Base-by-base conservation (phyloP, 1,140 invertebrate genomes). In the Cherax destructor region DNA sequence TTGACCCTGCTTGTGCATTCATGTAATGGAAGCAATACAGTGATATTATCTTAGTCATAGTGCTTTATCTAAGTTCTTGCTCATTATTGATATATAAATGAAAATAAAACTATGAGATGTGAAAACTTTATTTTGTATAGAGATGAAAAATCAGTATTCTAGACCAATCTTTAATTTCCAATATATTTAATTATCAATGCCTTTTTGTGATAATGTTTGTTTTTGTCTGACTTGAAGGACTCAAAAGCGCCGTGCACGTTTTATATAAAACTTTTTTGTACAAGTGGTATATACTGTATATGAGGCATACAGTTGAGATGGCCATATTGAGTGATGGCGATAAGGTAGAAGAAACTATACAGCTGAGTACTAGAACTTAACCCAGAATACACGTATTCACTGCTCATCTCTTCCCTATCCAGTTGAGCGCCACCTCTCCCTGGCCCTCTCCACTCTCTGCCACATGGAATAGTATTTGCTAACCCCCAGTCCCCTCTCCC, bases 21-120 rank as follows among this genome's bases (percentile, higher is more conserved):
- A 86, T 87, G 84, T 86, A 91, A 91, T 91, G 90, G 85, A 91
- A 91, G 90, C 90, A 91, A 91, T 91, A 91, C 90, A 91, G 90
- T 91, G 90, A 91, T 91, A 91, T 91, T 91, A 91, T 83, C 90
- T 91, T 91, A 91, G 90, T 91, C 90, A 91, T 91, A 91, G 90
- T 86, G 90, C 90, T 91, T 91, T 91, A 91, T 86, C 90, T 91
- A 91, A 91, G 90, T 91, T 91, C 85, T 91, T 91, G 90, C 90
- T 91, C 90, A 91, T 91, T 85, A 91, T 91, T 91, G 89, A 91
- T 91, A 91, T 91, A 91, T 88, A 79, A 80, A 85, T 77, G 83
- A 83, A 85, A 90, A 84, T 47, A 90, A 91, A 83, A 91, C 83
- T 87, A 83, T 61, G 65, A 87, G 72, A 86, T 87, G 90, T 81